Base-by-base conservation (phyloP, 2,888 invertebrate genomes). In the Saturnia japonica region DNA sequence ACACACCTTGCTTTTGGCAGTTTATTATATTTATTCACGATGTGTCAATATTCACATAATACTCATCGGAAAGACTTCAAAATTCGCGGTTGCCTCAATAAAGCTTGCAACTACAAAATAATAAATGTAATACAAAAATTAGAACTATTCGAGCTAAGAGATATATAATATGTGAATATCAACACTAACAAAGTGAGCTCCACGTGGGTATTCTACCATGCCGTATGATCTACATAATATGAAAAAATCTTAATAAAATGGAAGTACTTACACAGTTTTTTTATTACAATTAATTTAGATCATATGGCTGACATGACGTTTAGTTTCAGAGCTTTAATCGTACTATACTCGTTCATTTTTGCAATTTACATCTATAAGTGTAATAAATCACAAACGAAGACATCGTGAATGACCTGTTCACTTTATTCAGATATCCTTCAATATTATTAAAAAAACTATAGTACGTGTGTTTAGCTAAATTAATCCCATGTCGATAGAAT, bases 211-310 rank as follows among this genome's bases (percentile, higher is more conserved):
- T 83, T 84, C 89, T 90, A 91, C 87, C 82, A 84, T 88, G 91
- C 89, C 88, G 82, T 89, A 91, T 85, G 84, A 54, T 54, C 54
- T 81, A 85, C 91, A 91, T 92, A 87, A 82, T 89, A 91, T 83
- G 89, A 91, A 91, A 91, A 90, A 90, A 87, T 87, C 89, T 91
- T 91, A 92, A 85, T 83, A 91, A 91, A 93, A 91, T 94, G 93
- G 93, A 93, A 94, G 93, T 94, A 93, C 91, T 91, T 91, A 91
- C 87, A 89, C 85, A 84, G 86, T 84, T 86, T 88, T 83, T 87
- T 86, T 40, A 40, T 64, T 89, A 90, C 81, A 89, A 91, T 88
- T 91, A 92, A 91, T 89, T 87, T 89, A 88, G 89, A 86, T 91
- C 87, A 88, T 89, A 92, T 91, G 93, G 93, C 91, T 90, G 91